Percentiles rank a stretch among this genome's conserved stretches.
Evolutionary conservation across 2,113 vertebrate genomes (phyloP).

Genomic region (Panthera uncia): DNA sequence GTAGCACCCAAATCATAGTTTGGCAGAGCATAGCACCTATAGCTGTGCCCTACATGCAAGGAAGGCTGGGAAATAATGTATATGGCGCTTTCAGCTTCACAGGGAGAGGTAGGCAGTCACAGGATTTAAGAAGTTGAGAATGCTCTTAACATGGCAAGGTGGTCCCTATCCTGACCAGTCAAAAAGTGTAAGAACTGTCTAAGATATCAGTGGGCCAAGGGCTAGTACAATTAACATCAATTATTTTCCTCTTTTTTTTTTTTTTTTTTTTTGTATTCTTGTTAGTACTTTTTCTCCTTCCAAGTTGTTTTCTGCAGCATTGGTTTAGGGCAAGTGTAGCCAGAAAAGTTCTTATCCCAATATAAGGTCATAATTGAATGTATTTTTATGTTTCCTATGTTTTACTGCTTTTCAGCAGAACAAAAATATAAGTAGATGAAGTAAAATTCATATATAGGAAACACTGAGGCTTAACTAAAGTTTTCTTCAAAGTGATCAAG

Average conservation of each 20-base stretch:
- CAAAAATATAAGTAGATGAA: not conserved
- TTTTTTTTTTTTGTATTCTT: not conserved
- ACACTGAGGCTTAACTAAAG: not conserved
- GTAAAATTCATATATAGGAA: not conserved
- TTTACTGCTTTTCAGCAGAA: not conserved
- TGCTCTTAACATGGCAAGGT: not conserved
- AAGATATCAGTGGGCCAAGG: rapidly evolving
- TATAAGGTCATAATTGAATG: not conserved
- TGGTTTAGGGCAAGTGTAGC: not conserved
- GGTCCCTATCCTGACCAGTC: not conserved
- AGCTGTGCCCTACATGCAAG: not conserved
- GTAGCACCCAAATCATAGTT: not conserved
- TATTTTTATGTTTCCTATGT: not conserved
- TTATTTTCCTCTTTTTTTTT: too few species aligned
- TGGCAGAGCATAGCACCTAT: not conserved
- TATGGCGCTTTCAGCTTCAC: not conserved
- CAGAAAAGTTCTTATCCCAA: not conserved
- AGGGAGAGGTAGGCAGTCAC: not conserved
- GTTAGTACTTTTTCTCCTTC: not conserved
- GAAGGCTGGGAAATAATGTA: not conserved
- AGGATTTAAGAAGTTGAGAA: not conserved
- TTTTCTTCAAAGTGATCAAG: not conserved
- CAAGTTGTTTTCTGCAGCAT: not conserved
- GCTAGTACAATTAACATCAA: not conserved
- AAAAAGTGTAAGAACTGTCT: not conserved